These are phyloP conservation scores for Perca fluviatilis DNA, from an alignment of 2,113 vertebrate species.

Conservation along the genomic window DNA sequence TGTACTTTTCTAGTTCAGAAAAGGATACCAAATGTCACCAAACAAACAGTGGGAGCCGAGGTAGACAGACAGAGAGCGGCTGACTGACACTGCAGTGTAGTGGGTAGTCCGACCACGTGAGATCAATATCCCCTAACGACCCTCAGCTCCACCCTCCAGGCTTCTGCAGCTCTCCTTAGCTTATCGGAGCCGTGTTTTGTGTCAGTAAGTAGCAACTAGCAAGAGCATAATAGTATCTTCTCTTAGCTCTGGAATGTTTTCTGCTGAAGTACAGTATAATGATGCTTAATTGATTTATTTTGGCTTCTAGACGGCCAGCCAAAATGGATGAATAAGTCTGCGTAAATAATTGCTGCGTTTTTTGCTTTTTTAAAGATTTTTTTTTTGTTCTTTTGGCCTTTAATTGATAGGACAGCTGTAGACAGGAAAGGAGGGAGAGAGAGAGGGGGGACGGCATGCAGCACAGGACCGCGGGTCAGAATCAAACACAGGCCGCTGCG, in stretches of 20 bases:
- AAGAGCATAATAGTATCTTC: background rate
- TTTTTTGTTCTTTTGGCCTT: too few species aligned
- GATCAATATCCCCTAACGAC: background rate
- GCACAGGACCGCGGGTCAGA: too few species aligned
- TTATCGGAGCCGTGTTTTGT: background rate
- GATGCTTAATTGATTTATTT: background rate
- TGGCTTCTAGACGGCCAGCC: background rate
- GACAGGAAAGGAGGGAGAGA: too few species aligned
- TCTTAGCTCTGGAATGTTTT: background rate
- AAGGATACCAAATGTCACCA: background rate
- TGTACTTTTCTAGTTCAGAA: background rate
- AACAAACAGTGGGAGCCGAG: background rate
- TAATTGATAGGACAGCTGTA: too few species aligned
- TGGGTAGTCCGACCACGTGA: background rate
- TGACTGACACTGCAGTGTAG: background rate
- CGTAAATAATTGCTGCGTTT: background rate
- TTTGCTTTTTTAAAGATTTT: background rate
- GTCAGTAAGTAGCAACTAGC: background rate
- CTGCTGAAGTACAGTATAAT: background rate
- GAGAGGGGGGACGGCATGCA: too few species aligned
- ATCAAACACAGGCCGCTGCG: too few species aligned
- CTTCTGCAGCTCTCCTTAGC: background rate
- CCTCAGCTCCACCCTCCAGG: background rate
- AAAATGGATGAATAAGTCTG: background rate
- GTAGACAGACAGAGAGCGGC: background rate